These are phyloP conservation scores for Eueides isabella DNA, from an alignment of 1,140 invertebrate genomes.

Conservation along the genomic window DNA sequence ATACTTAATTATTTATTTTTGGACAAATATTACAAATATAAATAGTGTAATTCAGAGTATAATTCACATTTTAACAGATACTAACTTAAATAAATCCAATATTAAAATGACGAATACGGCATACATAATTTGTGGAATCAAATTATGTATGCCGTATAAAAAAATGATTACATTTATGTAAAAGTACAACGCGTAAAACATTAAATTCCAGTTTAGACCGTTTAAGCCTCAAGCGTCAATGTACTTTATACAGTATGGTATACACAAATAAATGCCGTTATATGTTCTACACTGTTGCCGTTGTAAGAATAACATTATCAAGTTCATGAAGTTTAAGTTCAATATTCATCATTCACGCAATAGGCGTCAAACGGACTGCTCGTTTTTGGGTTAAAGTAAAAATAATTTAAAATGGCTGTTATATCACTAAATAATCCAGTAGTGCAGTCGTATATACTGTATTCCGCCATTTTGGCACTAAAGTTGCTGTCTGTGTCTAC, in stretches of 20 bases:
- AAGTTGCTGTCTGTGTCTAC: conserved; percentile 81
- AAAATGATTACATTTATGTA: not conserved
- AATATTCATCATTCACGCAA: conserved; percentile 20
- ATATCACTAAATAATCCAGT: conserved; percentile 64
- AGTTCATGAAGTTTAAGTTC: too few relatives aligned
- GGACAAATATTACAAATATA: too few relatives aligned
- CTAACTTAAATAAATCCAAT: not conserved
- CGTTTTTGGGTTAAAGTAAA: not conserved
- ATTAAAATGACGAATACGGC: not conserved
- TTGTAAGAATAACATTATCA: conserved; percentile 11
- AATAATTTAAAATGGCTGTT: conserved; percentile 47
- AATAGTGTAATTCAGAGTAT: not conserved
- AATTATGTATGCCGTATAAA: not conserved
- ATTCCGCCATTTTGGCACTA: conserved; percentile 80
- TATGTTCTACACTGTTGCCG: not conserved
- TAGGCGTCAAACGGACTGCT: conserved; percentile 19
- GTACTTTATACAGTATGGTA: not conserved
- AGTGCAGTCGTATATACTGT: conserved; percentile 79
- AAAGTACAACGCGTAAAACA: not conserved
- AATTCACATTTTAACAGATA: not conserved
- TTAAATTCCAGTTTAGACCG: not conserved
- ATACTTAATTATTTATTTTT: too few relatives aligned
- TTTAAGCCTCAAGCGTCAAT: not conserved
- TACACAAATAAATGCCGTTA: conserved; percentile 14
- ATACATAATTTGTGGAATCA: not conserved